A percentile compares a stretch with the other conserved stretches of the same genome.
phyloP scores from a whole-genome alignment of 2,113 vertebrate species.

The Cathartes aura region DNA sequence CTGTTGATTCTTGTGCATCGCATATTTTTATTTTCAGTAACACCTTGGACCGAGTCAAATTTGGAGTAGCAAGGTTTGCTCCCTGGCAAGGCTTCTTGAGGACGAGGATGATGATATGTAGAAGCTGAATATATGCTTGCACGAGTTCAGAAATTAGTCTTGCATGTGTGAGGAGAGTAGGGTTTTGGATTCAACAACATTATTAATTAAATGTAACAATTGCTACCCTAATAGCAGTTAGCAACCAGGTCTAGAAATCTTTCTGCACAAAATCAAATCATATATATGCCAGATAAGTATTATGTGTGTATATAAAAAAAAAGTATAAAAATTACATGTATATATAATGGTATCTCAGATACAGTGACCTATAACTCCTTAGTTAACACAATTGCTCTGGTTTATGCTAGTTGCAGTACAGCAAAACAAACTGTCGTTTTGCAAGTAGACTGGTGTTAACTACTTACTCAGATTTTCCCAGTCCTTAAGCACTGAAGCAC shows the following conservation, averaged over 20 bases:
- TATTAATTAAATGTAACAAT: not conserved
- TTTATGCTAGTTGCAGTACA: not conserved
- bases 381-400: not conserved
- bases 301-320: not conserved
- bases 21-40: not conserved
- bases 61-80: not conserved
- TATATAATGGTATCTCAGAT: not conserved
- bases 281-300: not conserved
- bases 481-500: not conserved
- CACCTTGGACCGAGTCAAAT: fast-evolving
- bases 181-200: not conserved
- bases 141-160: not conserved
- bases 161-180: not conserved
- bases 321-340: not conserved
- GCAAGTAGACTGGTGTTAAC: not conserved
- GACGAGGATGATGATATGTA: not conserved
- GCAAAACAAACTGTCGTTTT: not conserved
- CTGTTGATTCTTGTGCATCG: not conserved
- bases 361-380: not conserved
- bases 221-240: not conserved
- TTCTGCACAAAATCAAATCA: not conserved
- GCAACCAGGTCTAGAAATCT: not conserved
- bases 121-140: not conserved
- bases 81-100: not conserved
- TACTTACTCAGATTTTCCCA: not conserved